phyloP scores from a whole-genome alignment of 2,113 vertebrate species.

The Cacatua alba region DNA sequence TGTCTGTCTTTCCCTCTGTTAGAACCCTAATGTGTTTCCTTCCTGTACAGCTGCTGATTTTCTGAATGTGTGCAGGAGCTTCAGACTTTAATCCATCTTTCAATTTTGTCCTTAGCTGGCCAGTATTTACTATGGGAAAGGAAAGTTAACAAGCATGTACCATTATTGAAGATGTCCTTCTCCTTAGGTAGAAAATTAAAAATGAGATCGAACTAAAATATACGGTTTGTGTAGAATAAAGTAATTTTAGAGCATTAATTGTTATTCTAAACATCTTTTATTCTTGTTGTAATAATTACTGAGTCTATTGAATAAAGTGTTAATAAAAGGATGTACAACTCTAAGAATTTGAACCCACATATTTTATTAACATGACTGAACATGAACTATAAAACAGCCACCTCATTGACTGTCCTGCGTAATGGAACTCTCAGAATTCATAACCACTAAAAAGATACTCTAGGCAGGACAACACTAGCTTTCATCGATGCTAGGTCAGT shows the following conservation, averaged over 20 bases:
- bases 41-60: background rate
- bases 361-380: background rate
- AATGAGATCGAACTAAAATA: background rate
- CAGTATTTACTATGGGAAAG: background rate
- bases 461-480: background rate
- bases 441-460: background rate
- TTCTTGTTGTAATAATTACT: background rate
- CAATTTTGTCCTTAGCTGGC: background rate
- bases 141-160: background rate
- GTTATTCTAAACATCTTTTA: background rate
- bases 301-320: background rate
- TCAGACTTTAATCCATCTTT: background rate
- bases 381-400: background rate
- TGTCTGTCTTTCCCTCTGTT: background rate
- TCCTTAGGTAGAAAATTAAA: background rate
- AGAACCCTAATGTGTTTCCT: background rate
- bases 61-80: background rate
- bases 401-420: background rate
- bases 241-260: background rate
- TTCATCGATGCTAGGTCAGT: background rate
- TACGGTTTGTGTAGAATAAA: background rate
- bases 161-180: background rate
- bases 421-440: background rate
- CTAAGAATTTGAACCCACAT: background rate
- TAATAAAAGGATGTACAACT: rapidly evolving